Evolutionary conservation across 2,113 vertebrate genomes (phyloP).

Genomic region (Odobenus rosmarus): DNA sequence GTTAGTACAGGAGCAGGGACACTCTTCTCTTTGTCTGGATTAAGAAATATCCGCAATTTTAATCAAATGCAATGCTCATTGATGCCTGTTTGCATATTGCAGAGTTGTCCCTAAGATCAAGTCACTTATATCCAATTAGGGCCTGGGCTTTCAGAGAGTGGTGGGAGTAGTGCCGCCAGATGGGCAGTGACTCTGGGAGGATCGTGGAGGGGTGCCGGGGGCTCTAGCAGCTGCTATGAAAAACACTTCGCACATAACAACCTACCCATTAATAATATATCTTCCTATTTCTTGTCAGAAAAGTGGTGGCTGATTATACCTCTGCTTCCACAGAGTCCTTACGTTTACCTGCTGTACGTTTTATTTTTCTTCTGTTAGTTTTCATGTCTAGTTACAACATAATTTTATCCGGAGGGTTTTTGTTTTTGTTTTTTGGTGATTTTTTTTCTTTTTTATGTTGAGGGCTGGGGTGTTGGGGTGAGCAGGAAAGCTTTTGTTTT

Average conservation of each 20-base stretch:
- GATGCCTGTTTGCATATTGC: constrained; percentile 1
- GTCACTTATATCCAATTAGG: neutral
- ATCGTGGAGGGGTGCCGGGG: neutral
- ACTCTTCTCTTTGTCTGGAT: neutral
- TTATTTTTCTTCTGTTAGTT: neutral
- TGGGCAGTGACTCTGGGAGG: neutral
- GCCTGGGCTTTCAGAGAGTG: neutral
- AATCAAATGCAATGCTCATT: neutral
- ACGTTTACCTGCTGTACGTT: neutral
- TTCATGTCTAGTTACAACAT: neutral
- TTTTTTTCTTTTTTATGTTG: neutral
- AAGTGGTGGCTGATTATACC: neutral
- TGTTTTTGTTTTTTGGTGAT: neutral
- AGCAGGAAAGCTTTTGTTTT: neutral
- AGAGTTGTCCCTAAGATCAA: constrained; percentile 8
- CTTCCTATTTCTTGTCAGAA: neutral
- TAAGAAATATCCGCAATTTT: constrained; percentile 39
- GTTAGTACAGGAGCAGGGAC: neutral
- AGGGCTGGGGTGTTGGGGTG: neutral
- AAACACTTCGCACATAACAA: neutral
- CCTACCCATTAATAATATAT: neutral
- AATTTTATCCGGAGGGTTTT: neutral
- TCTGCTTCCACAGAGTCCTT: neutral
- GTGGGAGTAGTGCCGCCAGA: neutral
- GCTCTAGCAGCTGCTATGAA: neutral